Conservation (phyloP, 2,113 vertebrate species). For the Alectura lathami region DNA sequence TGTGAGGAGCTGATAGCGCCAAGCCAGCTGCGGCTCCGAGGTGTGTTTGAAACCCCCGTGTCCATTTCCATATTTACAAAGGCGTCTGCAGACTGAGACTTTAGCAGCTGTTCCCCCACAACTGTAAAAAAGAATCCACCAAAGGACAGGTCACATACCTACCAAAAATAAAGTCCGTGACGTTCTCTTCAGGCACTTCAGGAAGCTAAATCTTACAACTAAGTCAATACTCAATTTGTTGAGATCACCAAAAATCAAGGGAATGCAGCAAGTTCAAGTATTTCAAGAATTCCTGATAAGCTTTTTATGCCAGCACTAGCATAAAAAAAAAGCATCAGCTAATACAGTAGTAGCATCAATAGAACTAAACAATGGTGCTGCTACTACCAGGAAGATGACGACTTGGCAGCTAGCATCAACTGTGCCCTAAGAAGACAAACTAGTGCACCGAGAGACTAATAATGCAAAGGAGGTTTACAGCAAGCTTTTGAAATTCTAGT, state of each 20-base stretch:
- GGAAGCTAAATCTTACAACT: not conserved
- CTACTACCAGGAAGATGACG: not conserved
- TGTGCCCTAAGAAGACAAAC: not conserved
- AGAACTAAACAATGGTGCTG: not conserved
- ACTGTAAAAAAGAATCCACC: conserved; percentile 58
- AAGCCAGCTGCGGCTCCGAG: conserved; percentile 87
- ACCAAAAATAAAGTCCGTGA: not conserved
- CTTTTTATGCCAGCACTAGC: not conserved
- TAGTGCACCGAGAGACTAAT: not conserved
- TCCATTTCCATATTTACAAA: conserved; percentile 89
- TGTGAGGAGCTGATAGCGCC: conserved; percentile 77
- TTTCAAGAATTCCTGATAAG: not conserved
- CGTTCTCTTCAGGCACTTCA: not conserved
- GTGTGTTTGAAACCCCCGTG: conserved; percentile 71
- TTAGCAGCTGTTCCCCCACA: conserved; percentile 86
- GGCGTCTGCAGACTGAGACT: conserved; percentile 90
- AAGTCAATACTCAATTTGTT: not conserved
- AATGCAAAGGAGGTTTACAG: not conserved
- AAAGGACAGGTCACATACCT: not conserved
- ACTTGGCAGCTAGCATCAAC: not conserved
- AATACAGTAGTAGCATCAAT: not conserved
- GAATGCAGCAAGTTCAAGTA: not conserved
- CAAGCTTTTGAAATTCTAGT: not conserved
- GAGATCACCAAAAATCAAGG: not conserved
- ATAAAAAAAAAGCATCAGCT: not conserved